Conservation (phyloP, 2,113 vertebrate species). For the Dasypus novemcinctus region DNA sequence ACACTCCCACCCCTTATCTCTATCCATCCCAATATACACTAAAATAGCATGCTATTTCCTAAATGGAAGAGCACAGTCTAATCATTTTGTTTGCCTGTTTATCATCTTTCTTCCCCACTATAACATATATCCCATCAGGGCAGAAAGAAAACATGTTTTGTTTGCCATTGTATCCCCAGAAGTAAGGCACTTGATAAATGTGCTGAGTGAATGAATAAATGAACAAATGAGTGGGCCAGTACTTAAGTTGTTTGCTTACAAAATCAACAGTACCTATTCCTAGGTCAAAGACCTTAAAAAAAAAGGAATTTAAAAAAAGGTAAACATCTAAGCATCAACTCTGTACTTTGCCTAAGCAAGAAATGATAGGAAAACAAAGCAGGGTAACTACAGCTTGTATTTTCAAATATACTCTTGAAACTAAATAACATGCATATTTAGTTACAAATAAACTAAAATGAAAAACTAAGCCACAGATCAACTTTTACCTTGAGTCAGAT, state of each 20-base stretch:
- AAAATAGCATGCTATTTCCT: neutral
- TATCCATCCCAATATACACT: neutral
- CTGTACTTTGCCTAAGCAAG: constrained; percentile 29
- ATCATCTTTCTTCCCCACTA: neutral
- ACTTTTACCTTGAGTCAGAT: constrained; percentile 87
- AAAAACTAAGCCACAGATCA: constrained; percentile 66
- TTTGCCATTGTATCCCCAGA: neutral
- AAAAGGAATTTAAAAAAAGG: neutral
- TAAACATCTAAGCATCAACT: constrained; percentile 21
- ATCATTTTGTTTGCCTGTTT: constrained; percentile 16
- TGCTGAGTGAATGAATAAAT: neutral
- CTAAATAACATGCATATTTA: constrained; percentile 53
- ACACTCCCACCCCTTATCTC: neutral
- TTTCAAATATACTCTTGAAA: constrained; percentile 53
- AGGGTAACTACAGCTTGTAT: constrained; percentile 34
- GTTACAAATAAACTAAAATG: constrained; percentile 57
- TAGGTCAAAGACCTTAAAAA: constrained; percentile 34
- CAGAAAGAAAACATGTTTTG: neutral
- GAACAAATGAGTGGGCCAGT: constrained; percentile 20
- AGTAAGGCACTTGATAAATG: neutral
- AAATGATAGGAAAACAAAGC: constrained; percentile 1
- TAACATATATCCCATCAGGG: neutral
- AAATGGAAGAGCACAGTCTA: constrained; percentile 25
- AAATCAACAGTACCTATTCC: neutral
- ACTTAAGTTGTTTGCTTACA: constrained; percentile 46